Evolutionary conservation across 2,797 vertebrate species (phyloP), one percentile per base, ranked within the genome.

Genomic region (Rhinella marina): DNA sequence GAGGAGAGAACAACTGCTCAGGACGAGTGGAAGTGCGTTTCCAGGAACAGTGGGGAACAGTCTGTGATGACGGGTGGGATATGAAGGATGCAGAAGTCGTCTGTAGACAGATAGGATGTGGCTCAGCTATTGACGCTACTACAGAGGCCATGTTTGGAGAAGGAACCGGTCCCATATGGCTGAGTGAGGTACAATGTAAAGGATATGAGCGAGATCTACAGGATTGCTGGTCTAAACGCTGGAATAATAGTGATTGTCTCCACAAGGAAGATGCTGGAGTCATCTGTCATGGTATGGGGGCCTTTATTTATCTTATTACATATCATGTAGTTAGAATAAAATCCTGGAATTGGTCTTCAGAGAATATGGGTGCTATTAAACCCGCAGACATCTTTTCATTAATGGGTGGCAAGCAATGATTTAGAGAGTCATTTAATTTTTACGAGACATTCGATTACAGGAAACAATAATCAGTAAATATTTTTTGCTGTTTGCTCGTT

Each of bases 21-120:
- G 94, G 94, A 0, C 92, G 94, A 6, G 81, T 94, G 82, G 94
- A 94, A 82, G 83, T 94, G 27, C 90, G 91, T 88, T 92, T 92
- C 0, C 29, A 78, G 0, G 92, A 92, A 0, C 90, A n/a, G 27
- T 94, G 94, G 94, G 94, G 94, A 3, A 90, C 92, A 0, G 92
- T 94, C 68, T 94, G 94, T 0, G 94, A 94, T 0, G 93, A 94
- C 0, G 90, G 66, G 19, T 94, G 94, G 93, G 93, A 93, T 52
- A 90, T 93, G 21, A 90, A 84, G 0, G 93, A 93, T n/a, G n/a
- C n/a, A n/a, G n/a, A n/a, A n/a, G n/a, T n/a, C n/a, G n/a, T n/a
- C n/a, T n/a, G n/a, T n/a, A 56, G 87, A 5, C 91, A 94, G 82
- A 92, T 94, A 88, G 92, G 92, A 87, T 94, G 93, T 0, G 75